Percentiles rank a stretch among this genome's conserved stretches.
phyloP scores from a whole-genome alignment of 2,888 invertebrate species.

The Eristalis arbustorum region DNA sequence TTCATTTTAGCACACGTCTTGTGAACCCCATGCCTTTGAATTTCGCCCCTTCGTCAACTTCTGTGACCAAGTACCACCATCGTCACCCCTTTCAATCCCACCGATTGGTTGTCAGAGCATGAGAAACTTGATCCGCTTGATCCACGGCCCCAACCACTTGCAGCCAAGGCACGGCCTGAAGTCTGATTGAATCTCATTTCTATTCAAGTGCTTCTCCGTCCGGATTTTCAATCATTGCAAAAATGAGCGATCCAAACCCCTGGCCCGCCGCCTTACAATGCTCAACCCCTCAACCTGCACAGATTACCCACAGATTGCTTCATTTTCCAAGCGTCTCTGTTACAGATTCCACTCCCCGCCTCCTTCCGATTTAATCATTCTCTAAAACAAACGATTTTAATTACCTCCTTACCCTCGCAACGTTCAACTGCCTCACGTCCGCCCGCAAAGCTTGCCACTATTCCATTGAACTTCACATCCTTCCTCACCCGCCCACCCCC shows the following conservation, averaged over 20 bases:
- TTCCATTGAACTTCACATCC: background rate
- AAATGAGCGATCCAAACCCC: background rate
- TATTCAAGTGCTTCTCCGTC: too few species aligned
- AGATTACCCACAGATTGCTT: background rate
- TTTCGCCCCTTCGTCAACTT: too few species aligned
- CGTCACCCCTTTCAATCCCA: too few species aligned
- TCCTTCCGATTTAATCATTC: background rate
- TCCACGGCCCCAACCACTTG: too few species aligned
- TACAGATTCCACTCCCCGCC: background rate
- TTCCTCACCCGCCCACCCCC: background rate
- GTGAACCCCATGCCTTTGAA: too few species aligned
- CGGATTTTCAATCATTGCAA: background rate
- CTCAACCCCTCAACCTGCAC: background rate
- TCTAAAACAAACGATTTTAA: background rate
- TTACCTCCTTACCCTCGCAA: background rate
- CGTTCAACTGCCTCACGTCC: background rate
- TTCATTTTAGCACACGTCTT: too few species aligned
- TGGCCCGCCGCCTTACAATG: background rate
- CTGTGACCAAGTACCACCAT: too few species aligned
- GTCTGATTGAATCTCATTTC: too few species aligned
- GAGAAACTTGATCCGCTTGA: too few species aligned
- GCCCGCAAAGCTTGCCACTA: background rate
- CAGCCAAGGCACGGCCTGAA: too few species aligned
- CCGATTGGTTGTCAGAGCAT: too few species aligned
- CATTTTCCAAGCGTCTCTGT: background rate